Evolutionary conservation across 1,140 invertebrate genomes (phyloP), one percentile per base, ranked within the genome.

Genomic region (Diabrotica virgifera): DNA sequence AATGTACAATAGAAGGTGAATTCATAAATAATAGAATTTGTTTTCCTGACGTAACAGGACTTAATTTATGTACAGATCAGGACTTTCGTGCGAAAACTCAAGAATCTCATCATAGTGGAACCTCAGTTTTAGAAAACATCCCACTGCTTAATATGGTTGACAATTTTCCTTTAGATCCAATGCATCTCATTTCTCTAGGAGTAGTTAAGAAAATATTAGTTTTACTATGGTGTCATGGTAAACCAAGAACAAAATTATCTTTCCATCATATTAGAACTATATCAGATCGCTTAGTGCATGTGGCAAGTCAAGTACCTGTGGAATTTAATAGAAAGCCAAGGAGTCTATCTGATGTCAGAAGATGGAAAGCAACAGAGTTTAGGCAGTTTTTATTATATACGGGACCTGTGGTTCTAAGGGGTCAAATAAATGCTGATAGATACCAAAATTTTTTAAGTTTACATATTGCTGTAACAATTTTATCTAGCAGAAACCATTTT

Each of bases 161-260:
- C 35, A 12, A 57, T 36, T 57, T 57, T 57, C 55, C 55, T 10
- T 35, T 38, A 57, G 55, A 57, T 36, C 37, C 35, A 36, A 57
- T 57, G 55, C 55, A 57, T 24, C 37, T 38, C 9, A 8, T 57
- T 24, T 57, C 24, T 12, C 55, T 57, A 35, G 13, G 55, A 57
- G 55, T 57, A 10, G 55, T 57, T 9, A 57, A 57, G 12, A 57
- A 57, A 36, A 8, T 57, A 24, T 36, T 57, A 57, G 55, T 57
- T 10, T 10, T 7, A 36, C 12, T 57, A 36, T 57, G 55, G 55
- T 7, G 35, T 24, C 9, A 36, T 57, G 55, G 36, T 35, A 57
- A 57, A 57, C 13, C 35, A 10, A 9, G 13, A 10, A 36, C 9
- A 35, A 57, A 37, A 37, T 37, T 57, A 57, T 57, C 36, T 7